Base-by-base conservation (phyloP, 2,113 vertebrate species). In the Andinoacara biseriatus region DNA sequence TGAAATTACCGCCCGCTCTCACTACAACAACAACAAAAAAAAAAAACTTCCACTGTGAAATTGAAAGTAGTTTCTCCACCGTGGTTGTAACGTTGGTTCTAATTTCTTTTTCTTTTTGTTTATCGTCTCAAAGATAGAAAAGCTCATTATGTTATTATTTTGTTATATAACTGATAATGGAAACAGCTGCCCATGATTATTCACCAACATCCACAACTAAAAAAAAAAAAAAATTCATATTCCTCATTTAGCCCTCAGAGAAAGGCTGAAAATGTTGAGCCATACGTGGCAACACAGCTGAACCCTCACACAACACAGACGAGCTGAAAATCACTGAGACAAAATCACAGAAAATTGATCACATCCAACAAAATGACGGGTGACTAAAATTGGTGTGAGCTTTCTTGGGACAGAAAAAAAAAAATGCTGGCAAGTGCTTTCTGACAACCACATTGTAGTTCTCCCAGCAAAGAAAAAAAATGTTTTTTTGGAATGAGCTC, bases 281-380 rank as follows among this genome's bases (percentile, higher is more conserved):
- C 65, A 10, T 15, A 81, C 76, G 58, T 33, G 84, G 86, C 77
- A 85, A 81, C 86, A 40, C 33, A 2, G 57, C 35, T 7, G 20
- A 84, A 67, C 58, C 74, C 78, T 79, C 86, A 35, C 81, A 80
- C 77, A 82, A 59, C 74, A 61, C 56, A 78, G 60, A 69, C 62
- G 31, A 88, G 85, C 89, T 82, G 88, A 79, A 94, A 95, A 93
- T 90, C 84, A 91, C 87, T n/a, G 60, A 72, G 76, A 83, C 89
- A 84, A 93, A 94, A 94, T 94, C 90, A 94, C 91, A 93, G 78
- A 94, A 93, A 94, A 94, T 94, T 93, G 90, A 94, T 93, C 91
- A 92, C 93, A 91, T 91, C 89, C 87, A 82, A 92, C 92, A 94
- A 94, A 95, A 95, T 94, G 92, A 92, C 92, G 90, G 76, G 90